Evolutionary conservation across 1,140 invertebrate genomes (phyloP), one percentile per base, ranked within the genome.

Genomic region (Triops longicaudatus): DNA sequence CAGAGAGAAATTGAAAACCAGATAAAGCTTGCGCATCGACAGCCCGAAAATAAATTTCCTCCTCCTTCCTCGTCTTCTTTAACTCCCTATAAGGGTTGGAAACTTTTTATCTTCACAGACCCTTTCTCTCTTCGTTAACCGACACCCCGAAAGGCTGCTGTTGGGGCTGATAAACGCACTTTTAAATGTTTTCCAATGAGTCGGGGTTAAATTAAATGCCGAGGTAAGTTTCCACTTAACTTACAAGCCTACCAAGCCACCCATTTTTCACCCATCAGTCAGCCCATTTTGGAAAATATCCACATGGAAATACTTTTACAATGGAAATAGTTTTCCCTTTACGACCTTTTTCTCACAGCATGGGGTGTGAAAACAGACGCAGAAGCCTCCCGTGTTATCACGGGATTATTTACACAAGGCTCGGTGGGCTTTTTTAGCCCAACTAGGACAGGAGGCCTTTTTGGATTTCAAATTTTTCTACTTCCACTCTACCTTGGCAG

Each of bases 111-210:
- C 50, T 63, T 22, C 17, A 63, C 50, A 63, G 17, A 63, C 50
- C 50, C 50, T 63, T 63, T 22, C 22, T 17, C 50, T 63, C 50
- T 17, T 63, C 10, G 17, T 63, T 63, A 63, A n/a, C 50, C 14
- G 50, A 63, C 17, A 37, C 31, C 31, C 31, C 5, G 9, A 63
- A 17, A 63, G 22, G 50, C 50, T 63, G 50, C 50, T 63, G 50
- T 63, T 63, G 50, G 50, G 50, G 50, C 17, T 22, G 14, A 22
- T 22, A n/a, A 63, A 63, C 50, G 50, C 50, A 63, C 50, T 63
- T 63, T 63, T 63, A 63, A 63, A 63, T 63, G 50, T 63, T 63
- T 63, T 17, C 50, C 50, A 17, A 63, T 63, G 50, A 63, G 50
- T 63, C 50, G 14, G 31, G 31, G 50, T 63, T 5, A 63, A 63